phyloP scores from a whole-genome alignment of 2,113 vertebrate species.

The Neoarius graeffei region DNA sequence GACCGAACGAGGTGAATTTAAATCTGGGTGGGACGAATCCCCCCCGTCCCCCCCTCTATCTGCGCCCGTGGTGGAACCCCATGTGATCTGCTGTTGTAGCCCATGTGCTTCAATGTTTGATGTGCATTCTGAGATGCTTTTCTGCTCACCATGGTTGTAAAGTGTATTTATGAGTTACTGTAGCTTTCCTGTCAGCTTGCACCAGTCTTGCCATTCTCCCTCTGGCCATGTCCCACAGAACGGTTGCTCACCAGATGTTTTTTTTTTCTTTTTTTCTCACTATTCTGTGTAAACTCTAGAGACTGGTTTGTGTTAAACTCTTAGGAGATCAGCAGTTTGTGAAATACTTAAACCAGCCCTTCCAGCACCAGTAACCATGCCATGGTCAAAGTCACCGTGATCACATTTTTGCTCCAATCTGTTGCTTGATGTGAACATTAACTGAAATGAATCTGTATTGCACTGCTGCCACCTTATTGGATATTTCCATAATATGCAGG shows the following conservation, averaged over 20 bases:
- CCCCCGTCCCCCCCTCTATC: no score
- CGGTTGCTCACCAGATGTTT: background rate
- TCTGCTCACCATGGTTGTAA: background rate
- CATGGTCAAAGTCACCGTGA: background rate
- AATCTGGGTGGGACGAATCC: no score
- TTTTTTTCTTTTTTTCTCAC: background rate
- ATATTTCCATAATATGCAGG: background rate
- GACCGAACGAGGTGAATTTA: no score
- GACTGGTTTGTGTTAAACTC: background rate
- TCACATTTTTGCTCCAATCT: background rate
- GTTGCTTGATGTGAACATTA: background rate
- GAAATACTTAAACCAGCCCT: background rate
- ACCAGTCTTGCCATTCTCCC: background rate
- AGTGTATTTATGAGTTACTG: background rate
- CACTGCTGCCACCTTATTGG: background rate
- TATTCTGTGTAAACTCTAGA: background rate
- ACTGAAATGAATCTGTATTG: background rate
- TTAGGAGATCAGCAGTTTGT: background rate
- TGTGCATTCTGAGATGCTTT: background rate
- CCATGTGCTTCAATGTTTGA: background rate
- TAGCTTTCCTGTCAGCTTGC: background rate
- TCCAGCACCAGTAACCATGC: background rate
- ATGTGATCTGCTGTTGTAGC: background rate
- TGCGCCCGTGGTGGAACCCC: no score
- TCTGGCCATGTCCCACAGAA: background rate